These are phyloP conservation scores for Bhutanitis thaidina DNA, from an alignment of 2,888 invertebrate genomes.

Conservation along the genomic window DNA sequence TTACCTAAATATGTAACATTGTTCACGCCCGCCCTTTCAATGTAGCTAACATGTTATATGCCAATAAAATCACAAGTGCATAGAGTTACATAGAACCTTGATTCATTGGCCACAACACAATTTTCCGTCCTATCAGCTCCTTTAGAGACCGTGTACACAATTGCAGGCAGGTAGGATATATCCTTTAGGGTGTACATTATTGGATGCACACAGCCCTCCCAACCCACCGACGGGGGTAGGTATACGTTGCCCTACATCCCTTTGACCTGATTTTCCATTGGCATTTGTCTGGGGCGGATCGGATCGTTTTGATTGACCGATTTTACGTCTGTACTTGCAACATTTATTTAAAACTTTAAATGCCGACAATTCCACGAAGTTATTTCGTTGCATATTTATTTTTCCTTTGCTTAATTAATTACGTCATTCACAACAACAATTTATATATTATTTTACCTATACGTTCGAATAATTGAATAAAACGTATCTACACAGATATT, in stretches of 20 bases:
- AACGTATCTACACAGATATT: no score
- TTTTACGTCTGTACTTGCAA: constrained; percentile 21
- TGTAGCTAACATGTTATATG: no score
- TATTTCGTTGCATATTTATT: no score
- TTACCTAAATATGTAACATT: no score
- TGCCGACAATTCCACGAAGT: no score
- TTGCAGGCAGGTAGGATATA: constrained; percentile 28
- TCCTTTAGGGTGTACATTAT: constrained; percentile 38
- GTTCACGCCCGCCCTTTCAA: no score
- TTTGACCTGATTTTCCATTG: constrained; percentile 48
- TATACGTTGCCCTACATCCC: constrained; percentile 40
- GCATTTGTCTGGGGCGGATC: constrained; percentile 27
- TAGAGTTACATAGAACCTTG: constrained; percentile 29
- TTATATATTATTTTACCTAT: no score
- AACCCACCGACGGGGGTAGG: constrained; percentile 38
- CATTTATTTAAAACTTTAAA: constrained; percentile 12
- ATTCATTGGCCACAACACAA: constrained; percentile 45
- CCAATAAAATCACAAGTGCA: constrained; percentile 11
- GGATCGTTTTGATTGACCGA: constrained; percentile 12
- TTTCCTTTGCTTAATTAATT: no score
- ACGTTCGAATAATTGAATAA: no score
- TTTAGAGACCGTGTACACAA: constrained; percentile 32
- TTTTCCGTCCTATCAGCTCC: constrained; percentile 54
- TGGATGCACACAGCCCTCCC: constrained; percentile 55
- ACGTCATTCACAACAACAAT: no score